Evolutionary conservation across 2,113 vertebrate genomes (phyloP), one percentile per base, ranked within the genome.

Genomic region (Telmatochromis brachygnathus): DNA sequence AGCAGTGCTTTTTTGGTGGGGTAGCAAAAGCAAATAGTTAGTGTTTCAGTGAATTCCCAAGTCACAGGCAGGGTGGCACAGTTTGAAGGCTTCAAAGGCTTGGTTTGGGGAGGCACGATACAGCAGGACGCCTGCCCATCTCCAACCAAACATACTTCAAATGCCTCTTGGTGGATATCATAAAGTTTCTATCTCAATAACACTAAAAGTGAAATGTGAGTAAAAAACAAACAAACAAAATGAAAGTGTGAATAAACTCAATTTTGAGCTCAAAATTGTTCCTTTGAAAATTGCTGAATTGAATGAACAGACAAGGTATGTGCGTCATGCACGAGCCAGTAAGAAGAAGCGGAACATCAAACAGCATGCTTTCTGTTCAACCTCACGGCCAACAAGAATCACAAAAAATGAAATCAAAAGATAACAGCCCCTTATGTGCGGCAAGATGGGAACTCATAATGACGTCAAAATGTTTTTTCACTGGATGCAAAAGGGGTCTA

Each of bases 31-130:
- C 82, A 90, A 83, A 80, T 87, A 87, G 89, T 94, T 87, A 87
- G 91, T 94, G 88, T 88, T 89, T 90, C 70, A 92, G 92, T 35
- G 86, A 91, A 95, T 95, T 96, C 95, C 94, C 91, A 51, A 92
- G 86, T 93, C 90, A 92, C 95, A 95, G 88, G 84, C 93, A 58
- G 90, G 86, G 84, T 94, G 95, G 94, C 95, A 95, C 95, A 96
- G 87, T 95, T 96, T 91, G 80, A 70, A 93, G 70, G 93, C 95
- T 95, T 96, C 94, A 96, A 96, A 96, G 94, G 19, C 89, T 91
- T 30, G 49, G 90, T 92, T 94, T 87, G 70, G 91, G 85, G 79
- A 92, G 90, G 88, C 81, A 33, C 68, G 35, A 87, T 93, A 83
- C 93, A 93, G 94, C 95, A 92, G 95, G 93, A 93, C 79, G 86